Evolutionary conservation across 2,797 vertebrate genomes (phyloP), one percentile per base, ranked within the genome.

Genomic region (Tympanoctomys barrerae): DNA sequence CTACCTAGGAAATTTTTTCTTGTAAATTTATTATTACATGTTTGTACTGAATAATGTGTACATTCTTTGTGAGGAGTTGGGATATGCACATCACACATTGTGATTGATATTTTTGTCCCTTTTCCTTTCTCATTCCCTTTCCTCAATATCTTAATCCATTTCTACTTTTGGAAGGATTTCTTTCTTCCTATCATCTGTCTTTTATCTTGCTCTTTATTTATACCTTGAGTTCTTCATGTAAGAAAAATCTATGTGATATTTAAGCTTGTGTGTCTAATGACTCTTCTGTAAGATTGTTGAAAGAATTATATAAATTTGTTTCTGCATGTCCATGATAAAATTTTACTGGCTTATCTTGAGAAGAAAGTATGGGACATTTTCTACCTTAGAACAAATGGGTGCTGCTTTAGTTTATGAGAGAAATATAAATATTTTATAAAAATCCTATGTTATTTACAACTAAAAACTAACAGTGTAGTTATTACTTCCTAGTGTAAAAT

Each of bases 391-490:
- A 7, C 14, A 39, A 12, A 19, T 70, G n/a, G 68, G 10, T 59
- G 13, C 5, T 36, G 0, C 8, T 89, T 62, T 64, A 18, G 19
- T 31, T 87, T 87, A 3, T 39, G 52, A 68, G 31, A 73, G 31
- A 92, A 84, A 78, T 61, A 66, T 26, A 13, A 81, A 57, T 68
- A 87, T 21, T 79, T 92, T 64, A 62, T 90, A 87, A 86, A 7
- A 73, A 33, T 22, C 8, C n/a, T 61, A 18, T 33, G 3, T 59
- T 22, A 78, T 22, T 33, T 79, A 59, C 2, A 93, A 12, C 2
- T 88, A 89, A 87, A 85, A 87, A 61, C 11, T 49, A 64, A n/a
- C 10, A 82, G 84, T 82, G 19, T 36, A 13, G 62, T 31, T 6
- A 83, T 42, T 75, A 86, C 22, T 94, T 9, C 52, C 16, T 66